Base-by-base conservation (phyloP, 2,113 vertebrate genomes). In the Synchiropus splendidus region DNA sequence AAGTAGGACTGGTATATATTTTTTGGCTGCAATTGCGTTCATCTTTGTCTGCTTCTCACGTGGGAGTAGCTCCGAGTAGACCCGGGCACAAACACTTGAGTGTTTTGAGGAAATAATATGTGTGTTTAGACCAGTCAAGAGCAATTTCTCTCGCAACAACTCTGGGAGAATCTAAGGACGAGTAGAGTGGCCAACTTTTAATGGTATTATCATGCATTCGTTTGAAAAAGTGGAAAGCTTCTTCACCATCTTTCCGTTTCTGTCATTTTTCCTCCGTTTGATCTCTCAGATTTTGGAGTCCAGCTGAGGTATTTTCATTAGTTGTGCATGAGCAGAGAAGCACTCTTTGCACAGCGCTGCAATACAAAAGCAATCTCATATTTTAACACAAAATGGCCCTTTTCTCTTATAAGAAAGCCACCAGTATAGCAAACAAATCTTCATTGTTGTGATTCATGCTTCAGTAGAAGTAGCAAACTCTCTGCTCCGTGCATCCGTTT, bases 21-120 rank as follows among this genome's bases (percentile, higher is more conserved):
- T 64, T 52, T 60, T 59, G 38, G 55, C 60, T 55, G 51, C 39
- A 42, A 53, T 56, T 52, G 45, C 54, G 51, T 63, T 51, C 48
- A 43, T 63, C 42, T 62, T 42, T 43, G 52, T 41, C 47, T 16
- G 30, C 33, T 44, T 56, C 61, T 67, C 45, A 53, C 54, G 60
- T 45, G 50, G 33, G 41, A 58, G 52, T 58, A 38, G 45, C 51
- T 53, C 41, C 62, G 36, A 36, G 52, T 60, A 44, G 42, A 18
- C 34, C 18, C 40, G 16, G 14, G 51, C 35, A 21, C 43, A 55
- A 54, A 61, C 54, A 64, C 68, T 54, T 56, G 37, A 54, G 34
- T 12, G 43, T 41, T 68, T 66, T 50, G 40, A 56, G 43, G 48
- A 33, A 51, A 16, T 38, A 37, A 52, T 44, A 37, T 56, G 44